A percentile compares a stretch with the other conserved stretches of the same genome.
Evolutionary conservation across 2,888 invertebrate species (phyloP).

Genomic region (Nebria brevicollis): DNA sequence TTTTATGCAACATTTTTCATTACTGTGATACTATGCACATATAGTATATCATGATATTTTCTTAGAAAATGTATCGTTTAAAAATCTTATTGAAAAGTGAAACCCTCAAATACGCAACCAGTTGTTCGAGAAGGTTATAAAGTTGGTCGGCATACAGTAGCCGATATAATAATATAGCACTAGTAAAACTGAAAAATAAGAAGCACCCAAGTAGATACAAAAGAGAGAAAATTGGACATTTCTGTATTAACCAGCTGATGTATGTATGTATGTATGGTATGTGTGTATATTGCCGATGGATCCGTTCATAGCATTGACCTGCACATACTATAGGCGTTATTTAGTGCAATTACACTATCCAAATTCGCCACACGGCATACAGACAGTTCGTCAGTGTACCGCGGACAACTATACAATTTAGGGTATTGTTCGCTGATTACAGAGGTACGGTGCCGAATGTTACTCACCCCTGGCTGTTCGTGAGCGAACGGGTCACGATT

Average conservation of each 20-base stretch:
- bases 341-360: slow-evolving; percentile 40
- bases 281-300: neutral
- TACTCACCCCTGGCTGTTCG: slow-evolving; percentile 39
- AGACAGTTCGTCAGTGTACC: slow-evolving; percentile 13
- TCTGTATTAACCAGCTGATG: slow-evolving; percentile 7
- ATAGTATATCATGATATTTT: too few relatives aligned
- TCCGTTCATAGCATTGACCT: neutral
- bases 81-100: too few relatives aligned
- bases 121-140: too few relatives aligned
- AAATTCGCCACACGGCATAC: slow-evolving; percentile 25
- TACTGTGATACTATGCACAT: too few relatives aligned
- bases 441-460: slow-evolving; percentile 39
- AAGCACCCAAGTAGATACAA: neutral
- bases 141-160: too few relatives aligned
- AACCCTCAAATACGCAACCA: too few relatives aligned
- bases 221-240: neutral
- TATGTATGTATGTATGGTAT: neutral
- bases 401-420: slow-evolving; percentile 22
- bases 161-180: neutral
- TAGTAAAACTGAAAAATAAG: neutral
- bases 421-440: slow-evolving; percentile 43
- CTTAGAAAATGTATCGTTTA: too few relatives aligned
- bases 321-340: slow-evolving; percentile 3
- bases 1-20: too few relatives aligned
- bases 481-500: slow-evolving; percentile 36